Evolutionary conservation across 2,797 vertebrate species (phyloP).

Genomic region (Ctenosaura bakeri): DNA sequence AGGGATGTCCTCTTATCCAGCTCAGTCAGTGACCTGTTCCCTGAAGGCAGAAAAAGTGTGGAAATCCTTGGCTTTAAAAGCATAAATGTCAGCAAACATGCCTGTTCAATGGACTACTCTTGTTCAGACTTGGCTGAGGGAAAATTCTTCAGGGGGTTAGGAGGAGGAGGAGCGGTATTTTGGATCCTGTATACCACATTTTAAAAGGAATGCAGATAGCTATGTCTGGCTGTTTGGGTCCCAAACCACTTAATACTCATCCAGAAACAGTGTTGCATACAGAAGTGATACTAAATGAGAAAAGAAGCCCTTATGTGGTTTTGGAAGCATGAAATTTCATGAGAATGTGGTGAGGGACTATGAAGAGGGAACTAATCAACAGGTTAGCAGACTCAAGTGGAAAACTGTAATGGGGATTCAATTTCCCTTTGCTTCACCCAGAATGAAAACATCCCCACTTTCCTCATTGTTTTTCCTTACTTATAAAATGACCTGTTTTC

Average conservation of each 20-base stretch:
- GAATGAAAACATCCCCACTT: background rate
- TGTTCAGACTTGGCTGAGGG: background rate
- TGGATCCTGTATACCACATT: background rate
- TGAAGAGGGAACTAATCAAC: background rate
- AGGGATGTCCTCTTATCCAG: background rate
- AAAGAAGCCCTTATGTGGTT: background rate
- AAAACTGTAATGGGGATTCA: background rate
- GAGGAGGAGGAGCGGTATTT: too few relatives aligned
- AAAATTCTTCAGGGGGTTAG: background rate
- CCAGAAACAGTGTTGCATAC: background rate
- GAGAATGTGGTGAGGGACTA: background rate
- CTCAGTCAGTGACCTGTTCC: background rate
- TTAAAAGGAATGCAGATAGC: background rate
- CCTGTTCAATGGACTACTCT: background rate
- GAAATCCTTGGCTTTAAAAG: background rate
- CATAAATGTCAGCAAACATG: background rate
- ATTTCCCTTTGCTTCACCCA: background rate
- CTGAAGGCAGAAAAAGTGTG: slow-evolving; percentile 7
- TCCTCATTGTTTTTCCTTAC: background rate
- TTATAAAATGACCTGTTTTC: background rate
- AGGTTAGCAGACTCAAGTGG: background rate
- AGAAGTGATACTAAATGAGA: background rate
- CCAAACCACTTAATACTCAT: background rate
- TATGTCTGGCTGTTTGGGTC: slow-evolving; percentile 1
- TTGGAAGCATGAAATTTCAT: background rate